These are phyloP conservation scores for Acanthococcus lagerstroemiae DNA, from an alignment of 2,888 invertebrate genomes.

Conservation along the genomic window DNA sequence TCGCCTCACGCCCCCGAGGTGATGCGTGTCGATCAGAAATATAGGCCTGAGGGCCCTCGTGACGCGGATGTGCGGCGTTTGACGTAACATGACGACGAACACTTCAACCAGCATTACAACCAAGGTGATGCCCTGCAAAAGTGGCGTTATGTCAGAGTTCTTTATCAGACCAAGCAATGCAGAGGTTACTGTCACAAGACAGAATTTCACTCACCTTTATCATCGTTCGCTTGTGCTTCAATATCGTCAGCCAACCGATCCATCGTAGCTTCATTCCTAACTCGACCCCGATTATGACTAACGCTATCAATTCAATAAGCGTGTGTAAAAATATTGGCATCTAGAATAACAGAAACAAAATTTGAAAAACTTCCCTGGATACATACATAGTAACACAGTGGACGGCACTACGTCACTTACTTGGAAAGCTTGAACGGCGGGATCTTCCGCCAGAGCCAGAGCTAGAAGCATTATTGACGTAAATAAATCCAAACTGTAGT, in stretches of 20 bases:
- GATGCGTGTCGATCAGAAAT: slow-evolving; percentile 75
- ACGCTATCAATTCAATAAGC: slow-evolving; percentile 64
- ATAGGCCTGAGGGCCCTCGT: slow-evolving; percentile 81
- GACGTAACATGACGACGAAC: slow-evolving; percentile 64
- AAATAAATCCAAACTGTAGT: slow-evolving; percentile 67
- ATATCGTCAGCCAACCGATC: slow-evolving; percentile 74
- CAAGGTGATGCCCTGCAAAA: slow-evolving; percentile 58
- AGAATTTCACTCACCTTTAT: slow-evolving; percentile 53
- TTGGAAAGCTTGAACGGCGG: slow-evolving; percentile 62
- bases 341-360: slow-evolving; percentile 42
- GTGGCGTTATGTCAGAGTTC: slow-evolving; percentile 15
- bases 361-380: too few relatives aligned
- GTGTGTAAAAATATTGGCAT: slow-evolving; percentile 71
- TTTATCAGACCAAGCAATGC: not conserved
- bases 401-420: too few relatives aligned
- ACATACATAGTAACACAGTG: too few relatives aligned
- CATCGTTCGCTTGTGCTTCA: slow-evolving; percentile 74
- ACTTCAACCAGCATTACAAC: slow-evolving; percentile 75
- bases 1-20: slow-evolving; percentile 51
- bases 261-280: slow-evolving; percentile 69
- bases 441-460: slow-evolving; percentile 70
- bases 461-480: slow-evolving; percentile 63
- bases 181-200: not conserved
- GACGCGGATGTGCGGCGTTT: slow-evolving; percentile 74
- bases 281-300: slow-evolving; percentile 66